Conservation (phyloP, 2,888 invertebrate genomes). For the Sinhomidia bicolor region DNA sequence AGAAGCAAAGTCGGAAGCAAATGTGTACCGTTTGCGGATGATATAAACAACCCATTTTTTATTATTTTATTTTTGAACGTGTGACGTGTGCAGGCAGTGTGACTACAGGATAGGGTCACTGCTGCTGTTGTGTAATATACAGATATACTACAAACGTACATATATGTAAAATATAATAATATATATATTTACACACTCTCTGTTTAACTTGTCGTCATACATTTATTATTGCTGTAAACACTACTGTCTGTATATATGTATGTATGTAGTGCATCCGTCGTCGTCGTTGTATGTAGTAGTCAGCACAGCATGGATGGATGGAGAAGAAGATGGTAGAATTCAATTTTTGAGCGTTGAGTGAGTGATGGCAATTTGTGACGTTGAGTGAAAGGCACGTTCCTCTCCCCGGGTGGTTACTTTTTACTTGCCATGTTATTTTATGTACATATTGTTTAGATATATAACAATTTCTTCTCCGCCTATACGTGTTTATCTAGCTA, state of each 20-base stretch:
- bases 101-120: neutral
- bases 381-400: conserved; percentile 73
- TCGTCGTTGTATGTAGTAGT: too few relatives aligned
- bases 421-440: conserved; percentile 31
- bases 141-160: too few relatives aligned
- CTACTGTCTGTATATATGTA: too few relatives aligned
- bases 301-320: neutral
- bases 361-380: conserved; percentile 73
- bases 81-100: neutral
- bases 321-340: conserved; percentile 63
- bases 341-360: conserved; percentile 72
- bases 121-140: neutral
- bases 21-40: conserved; percentile 17
- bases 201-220: neutral
- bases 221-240: neutral
- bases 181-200: too few relatives aligned
- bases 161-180: too few relatives aligned
- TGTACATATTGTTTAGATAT: neutral
- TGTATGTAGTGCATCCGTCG: neutral
- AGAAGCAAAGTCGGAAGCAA: conserved; percentile 10
- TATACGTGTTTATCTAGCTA: conserved; percentile 44
- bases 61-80: neutral
- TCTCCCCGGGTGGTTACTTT: conserved; percentile 72
- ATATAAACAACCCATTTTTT: conserved; percentile 9
- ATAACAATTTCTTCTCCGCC: too few relatives aligned